Evolutionary conservation across 2,113 vertebrate genomes (phyloP), one percentile per base, ranked within the genome.

Genomic region (Thalassarche chlororhynchos): DNA sequence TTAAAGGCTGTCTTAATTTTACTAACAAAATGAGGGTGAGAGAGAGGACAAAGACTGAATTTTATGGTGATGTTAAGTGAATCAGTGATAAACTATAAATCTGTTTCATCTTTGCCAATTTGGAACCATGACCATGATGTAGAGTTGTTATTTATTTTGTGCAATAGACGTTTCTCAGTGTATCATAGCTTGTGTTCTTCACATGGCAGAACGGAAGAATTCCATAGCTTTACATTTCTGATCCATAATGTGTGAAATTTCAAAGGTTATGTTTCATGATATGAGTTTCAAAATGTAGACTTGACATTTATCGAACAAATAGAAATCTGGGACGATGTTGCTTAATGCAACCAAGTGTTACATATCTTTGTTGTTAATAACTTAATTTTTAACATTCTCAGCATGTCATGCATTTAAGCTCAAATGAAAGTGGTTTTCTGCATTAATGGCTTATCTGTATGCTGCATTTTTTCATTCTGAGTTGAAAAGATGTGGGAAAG

Each of bases 211-310:
- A 62, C 2, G 64, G 76, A 95, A 72, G 60, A 47, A 80, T 88
- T 97, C 91, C 57, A 26, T 96, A 89, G 47, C 81, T 97, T 96
- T 96, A n/a, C 81, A 65, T 96, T 94, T 97, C 96, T 96, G 85
- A 96, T 97, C 94, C 46, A 17, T 87, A 94, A 94, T 91, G 90
- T 94, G 94, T 97, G 94, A 97, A 97, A 98, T 97, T 97, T 97
- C 78, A 96, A 98, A 98, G 98, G 92, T 97, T 98, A 91, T 92
- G 69, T 96, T 96, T 88, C 65, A 65, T 62, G 55, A 91, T 89
- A 64, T 1, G n/a, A 74, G 55, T 95, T 97, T 97, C 71, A 92
- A 82, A 92, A 87, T 74, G 91, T 79, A 92, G 92, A 49, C 38
- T 96, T 97, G 95, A 94, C 96, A 95, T 98, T 98, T 98, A 92